phyloP scores from a whole-genome alignment of 1,140 invertebrate species.

The Drosophila nikananu region DNA sequence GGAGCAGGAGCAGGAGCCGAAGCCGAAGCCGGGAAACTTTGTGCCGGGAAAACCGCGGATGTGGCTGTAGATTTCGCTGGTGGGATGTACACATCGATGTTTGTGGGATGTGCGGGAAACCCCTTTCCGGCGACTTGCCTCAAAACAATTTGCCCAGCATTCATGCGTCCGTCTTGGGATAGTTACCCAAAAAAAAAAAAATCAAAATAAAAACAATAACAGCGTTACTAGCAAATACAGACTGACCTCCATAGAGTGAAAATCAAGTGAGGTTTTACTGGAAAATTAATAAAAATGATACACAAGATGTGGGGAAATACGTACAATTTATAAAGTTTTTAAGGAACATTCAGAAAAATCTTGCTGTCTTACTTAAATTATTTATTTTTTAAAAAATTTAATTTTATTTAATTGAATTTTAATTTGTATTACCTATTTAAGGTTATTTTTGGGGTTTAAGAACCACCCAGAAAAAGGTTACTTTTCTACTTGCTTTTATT shows the following conservation, averaged over 20 bases:
- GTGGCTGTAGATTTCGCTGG: constrained; percentile 21
- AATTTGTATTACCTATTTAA: no score
- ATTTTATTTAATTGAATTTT: no score
- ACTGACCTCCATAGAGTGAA: background rate
- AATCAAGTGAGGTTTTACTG: background rate
- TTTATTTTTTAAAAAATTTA: no score
- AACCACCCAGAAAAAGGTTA: no score
- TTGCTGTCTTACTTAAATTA: background rate
- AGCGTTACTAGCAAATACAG: constrained; percentile 5
- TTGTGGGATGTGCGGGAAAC: constrained; percentile 28
- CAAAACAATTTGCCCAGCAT: constrained; percentile 41
- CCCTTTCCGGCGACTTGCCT: constrained; percentile 31
- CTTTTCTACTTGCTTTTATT: no score
- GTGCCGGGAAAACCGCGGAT: constrained; percentile 47
- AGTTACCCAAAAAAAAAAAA: constrained; percentile 12
- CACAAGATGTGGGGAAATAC: background rate
- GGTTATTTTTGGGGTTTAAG: no score
- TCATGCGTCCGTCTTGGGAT: constrained; percentile 45
- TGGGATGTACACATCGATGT: constrained; percentile 8
- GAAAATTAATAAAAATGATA: background rate
- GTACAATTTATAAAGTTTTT: background rate
- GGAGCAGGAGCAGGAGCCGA: constrained; percentile 2
- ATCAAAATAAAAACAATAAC: constrained; percentile 10
- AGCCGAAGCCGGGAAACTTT: constrained; percentile 28
- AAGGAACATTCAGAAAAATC: background rate